Evolutionary conservation across 2,113 vertebrate genomes (phyloP).

Genomic region (Pomatostomus ruficeps): DNA sequence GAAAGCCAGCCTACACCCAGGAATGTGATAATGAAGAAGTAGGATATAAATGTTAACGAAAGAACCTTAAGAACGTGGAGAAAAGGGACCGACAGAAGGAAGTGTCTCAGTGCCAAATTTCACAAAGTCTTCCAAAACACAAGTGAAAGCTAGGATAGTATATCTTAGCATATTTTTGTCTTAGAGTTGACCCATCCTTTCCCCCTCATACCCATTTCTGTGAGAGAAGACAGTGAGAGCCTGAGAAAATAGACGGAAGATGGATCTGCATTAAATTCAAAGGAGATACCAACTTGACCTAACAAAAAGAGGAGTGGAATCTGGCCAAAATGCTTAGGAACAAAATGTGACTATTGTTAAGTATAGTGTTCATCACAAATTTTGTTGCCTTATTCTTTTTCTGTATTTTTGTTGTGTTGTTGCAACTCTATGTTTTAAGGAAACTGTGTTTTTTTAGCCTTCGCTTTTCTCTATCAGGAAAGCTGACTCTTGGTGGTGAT

Average conservation of each 20-base stretch:
- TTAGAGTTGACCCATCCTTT: not conserved
- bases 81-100: not conserved
- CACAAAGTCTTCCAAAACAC: not conserved
- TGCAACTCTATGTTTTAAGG: not conserved
- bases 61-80: not conserved
- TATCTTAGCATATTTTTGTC: not conserved
- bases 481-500: not conserved
- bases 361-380: not conserved
- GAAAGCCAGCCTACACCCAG: not conserved
- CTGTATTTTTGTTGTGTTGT: not conserved
- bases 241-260: not conserved
- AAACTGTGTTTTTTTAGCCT: not conserved
- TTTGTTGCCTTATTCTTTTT: not conserved
- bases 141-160: not conserved
- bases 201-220: not conserved
- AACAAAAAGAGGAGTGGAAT: not conserved
- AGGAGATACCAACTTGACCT: not conserved
- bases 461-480: not conserved
- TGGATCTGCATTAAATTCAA: not conserved
- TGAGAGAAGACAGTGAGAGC: not conserved
- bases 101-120: not conserved
- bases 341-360: not conserved
- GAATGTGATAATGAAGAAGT: not conserved
- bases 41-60: not conserved
- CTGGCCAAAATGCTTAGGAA: not conserved